These are phyloP conservation scores for Planiliza haematocheilus DNA, from an alignment of 2,113 vertebrate species.

Conservation along the genomic window DNA sequence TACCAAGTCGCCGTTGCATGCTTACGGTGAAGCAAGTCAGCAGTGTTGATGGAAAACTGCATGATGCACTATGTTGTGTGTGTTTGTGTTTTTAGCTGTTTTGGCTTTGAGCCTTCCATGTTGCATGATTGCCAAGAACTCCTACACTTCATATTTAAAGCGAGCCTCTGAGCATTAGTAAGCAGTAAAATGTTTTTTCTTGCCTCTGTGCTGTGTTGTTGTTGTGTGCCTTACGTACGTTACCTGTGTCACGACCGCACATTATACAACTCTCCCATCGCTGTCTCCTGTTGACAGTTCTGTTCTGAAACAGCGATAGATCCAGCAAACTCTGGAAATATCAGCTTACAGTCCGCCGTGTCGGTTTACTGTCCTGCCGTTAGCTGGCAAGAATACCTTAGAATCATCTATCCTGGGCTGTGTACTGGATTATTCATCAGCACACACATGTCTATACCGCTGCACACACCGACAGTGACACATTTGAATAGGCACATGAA, in stretches of 20 bases:
- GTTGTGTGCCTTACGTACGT: background rate
- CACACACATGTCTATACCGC: background rate
- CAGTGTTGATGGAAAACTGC: constrained; percentile 7
- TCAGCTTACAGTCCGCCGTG: constrained; percentile 41
- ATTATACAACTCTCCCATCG: constrained; percentile 12
- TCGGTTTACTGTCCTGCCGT: constrained; percentile 45
- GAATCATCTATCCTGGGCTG: background rate
- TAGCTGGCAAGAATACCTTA: constrained; percentile 25
- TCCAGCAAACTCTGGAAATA: constrained; percentile 14
- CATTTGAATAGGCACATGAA: constrained; percentile 7
- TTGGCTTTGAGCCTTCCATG: background rate
- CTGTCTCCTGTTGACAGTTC: constrained; percentile 17
- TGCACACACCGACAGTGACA: background rate
- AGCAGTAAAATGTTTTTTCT: background rate
- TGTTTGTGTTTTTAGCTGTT: constrained; percentile 16
- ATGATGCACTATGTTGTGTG: constrained; percentile 1
- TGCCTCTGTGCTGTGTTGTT: background rate
- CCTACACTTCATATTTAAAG: constrained; percentile 15
- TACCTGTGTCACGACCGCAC: constrained; percentile 15
- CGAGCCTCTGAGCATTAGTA: background rate
- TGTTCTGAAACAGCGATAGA: constrained; percentile 4
- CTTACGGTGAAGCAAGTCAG: background rate
- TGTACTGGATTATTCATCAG: constrained; percentile 42
- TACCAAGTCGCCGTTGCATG: constrained; percentile 23
- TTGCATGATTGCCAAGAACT: constrained; percentile 33